Evolutionary conservation across 2,797 vertebrate genomes (phyloP).

Genomic region (Oceanodroma leucorhoa): DNA sequence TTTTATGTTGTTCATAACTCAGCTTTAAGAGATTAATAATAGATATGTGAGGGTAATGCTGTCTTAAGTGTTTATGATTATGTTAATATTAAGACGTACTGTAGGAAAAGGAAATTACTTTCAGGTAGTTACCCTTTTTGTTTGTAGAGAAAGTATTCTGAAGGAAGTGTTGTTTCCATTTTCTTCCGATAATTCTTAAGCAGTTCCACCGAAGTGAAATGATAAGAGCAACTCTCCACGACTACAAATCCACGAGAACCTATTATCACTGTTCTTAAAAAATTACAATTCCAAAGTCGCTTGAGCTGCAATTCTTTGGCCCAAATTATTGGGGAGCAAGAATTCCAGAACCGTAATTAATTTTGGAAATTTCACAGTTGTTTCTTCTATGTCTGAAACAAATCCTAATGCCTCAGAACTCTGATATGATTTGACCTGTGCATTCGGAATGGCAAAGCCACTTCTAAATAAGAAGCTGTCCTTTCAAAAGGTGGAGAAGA

Average conservation of each 20-base stretch:
- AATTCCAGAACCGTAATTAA: not conserved
- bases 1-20: slow-evolving; percentile 37
- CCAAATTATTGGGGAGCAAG: not conserved
- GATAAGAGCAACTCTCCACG: not conserved
- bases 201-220: not conserved
- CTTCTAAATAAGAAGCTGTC: not conserved
- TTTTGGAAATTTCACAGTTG: not conserved
- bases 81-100: slow-evolving; percentile 41
- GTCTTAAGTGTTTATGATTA: slow-evolving; percentile 42
- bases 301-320: not conserved
- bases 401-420: not conserved
- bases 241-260: not conserved
- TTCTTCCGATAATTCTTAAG: not conserved
- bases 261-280: not conserved
- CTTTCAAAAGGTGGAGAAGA: not conserved
- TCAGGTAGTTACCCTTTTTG: not conserved
- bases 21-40: slow-evolving; percentile 13
- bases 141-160: not conserved
- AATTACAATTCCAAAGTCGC: not conserved
- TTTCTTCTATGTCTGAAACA: not conserved
- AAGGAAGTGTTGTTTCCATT: not conserved
- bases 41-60: slow-evolving; percentile 5
- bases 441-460: not conserved
- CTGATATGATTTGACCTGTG: not conserved
- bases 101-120: slow-evolving; percentile 4